Percentiles rank a stretch among this genome's conserved stretches.
These are phyloP conservation scores for Clarias fuscus DNA, from an alignment of 2,797 vertebrate species.

Conservation along the genomic window DNA sequence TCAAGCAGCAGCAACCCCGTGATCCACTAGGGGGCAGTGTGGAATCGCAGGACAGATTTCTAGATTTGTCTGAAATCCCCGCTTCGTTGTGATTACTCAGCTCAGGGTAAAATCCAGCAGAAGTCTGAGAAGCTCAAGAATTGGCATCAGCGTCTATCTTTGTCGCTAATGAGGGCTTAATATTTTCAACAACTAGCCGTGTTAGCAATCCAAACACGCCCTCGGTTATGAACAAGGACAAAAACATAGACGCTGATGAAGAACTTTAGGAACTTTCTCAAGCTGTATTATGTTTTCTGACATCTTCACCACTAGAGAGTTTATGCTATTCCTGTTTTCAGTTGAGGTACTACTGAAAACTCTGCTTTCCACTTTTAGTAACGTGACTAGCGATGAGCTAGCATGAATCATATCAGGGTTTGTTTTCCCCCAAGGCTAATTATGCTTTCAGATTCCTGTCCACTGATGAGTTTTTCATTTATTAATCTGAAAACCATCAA, in stretches of 20 bases:
- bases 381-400: not conserved
- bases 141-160: constrained; percentile 17
- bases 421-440: no score
- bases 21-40: constrained; percentile 68
- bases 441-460: not conserved
- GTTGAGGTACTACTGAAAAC: no score
- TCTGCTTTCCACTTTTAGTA: no score
- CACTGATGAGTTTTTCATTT: not conserved
- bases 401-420: no score
- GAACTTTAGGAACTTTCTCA: not conserved
- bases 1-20: not conserved
- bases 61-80: not conserved
- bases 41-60: constrained; percentile 47
- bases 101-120: not conserved
- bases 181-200: not conserved
- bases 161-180: constrained; percentile 11
- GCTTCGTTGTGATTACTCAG: not conserved
- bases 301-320: not conserved
- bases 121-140: not conserved
- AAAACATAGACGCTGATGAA: not conserved
- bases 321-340: not conserved
- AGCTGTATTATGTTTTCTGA: no score
- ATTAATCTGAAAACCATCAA: no score
- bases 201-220: not conserved
- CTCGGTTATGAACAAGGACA: not conserved